phyloP scores from a whole-genome alignment of 1,140 invertebrate genomes.

The Pseudomyrmex pallidus region DNA sequence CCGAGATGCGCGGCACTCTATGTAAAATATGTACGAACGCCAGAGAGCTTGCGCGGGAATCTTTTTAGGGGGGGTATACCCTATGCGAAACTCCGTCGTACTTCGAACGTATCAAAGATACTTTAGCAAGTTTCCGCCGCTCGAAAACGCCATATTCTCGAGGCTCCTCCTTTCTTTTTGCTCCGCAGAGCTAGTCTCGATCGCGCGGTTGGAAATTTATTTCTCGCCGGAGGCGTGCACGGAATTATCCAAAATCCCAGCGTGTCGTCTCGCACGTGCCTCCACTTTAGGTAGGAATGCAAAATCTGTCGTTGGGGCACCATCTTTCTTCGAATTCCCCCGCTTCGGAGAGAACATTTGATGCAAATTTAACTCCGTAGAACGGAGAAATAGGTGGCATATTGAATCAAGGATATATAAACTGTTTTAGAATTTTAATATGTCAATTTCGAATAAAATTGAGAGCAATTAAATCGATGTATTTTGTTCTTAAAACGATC shows the following conservation, averaged over 20 bases:
- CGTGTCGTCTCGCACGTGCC: conserved; percentile 64
- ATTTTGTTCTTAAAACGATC: neutral
- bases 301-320: conserved; percentile 44
- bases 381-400: conserved; percentile 46
- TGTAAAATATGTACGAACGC: conserved; percentile 65
- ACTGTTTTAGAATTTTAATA: conserved; percentile 15
- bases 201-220: conserved; percentile 58
- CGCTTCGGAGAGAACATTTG: conserved; percentile 53
- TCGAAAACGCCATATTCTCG: conserved; percentile 51
- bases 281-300: conserved; percentile 53
- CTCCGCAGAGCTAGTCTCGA: conserved; percentile 9
- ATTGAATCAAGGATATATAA: neutral
- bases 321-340: conserved; percentile 32
- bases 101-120: conserved; percentile 52
- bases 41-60: conserved; percentile 30
- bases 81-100: conserved; percentile 28
- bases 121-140: conserved; percentile 42
- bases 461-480: neutral
- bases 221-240: conserved; percentile 47
- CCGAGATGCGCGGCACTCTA: conserved; percentile 65
- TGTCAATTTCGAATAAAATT: neutral
- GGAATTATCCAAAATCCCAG: conserved; percentile 62
- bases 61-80: conserved; percentile 31
- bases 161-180: conserved; percentile 39
- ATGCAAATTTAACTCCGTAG: conserved; percentile 64